A percentile compares a stretch with the other conserved stretches of the same genome.
phyloP scores from a whole-genome alignment of 1,140 invertebrate species.

The Cydia amplana region DNA sequence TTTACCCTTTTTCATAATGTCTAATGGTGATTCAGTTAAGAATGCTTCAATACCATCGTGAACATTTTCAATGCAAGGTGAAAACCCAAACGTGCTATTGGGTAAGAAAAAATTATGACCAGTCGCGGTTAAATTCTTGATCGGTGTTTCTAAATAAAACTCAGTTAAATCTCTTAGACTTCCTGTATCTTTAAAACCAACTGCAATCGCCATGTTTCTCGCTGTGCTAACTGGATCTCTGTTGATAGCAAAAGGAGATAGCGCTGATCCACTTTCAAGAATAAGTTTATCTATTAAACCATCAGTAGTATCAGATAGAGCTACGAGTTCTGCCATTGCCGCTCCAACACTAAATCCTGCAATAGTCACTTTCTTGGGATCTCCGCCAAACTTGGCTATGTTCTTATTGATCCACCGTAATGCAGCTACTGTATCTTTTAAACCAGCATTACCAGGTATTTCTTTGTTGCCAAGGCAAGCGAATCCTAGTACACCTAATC shows the following conservation, averaged over 20 bases:
- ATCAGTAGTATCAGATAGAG: slow-evolving; percentile 56
- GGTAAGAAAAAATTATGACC: slow-evolving; percentile 67
- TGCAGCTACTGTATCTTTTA: slow-evolving; percentile 81
- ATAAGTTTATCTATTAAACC: slow-evolving; percentile 67
- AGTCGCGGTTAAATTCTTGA: slow-evolving; percentile 45
- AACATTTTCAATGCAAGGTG: slow-evolving; percentile 67
- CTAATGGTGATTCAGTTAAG: slow-evolving; percentile 62
- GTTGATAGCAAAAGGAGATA: slow-evolving; percentile 66
- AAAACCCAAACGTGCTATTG: slow-evolving; percentile 70
- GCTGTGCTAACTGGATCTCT: slow-evolving; percentile 65
- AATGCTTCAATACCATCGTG: slow-evolving; percentile 57
- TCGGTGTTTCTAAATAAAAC: slow-evolving; percentile 61
- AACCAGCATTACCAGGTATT: slow-evolving; percentile 82
- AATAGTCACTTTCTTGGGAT: slow-evolving; percentile 82
- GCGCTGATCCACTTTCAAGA: slow-evolving; percentile 69
- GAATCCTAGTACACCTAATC: slow-evolving; percentile 78
- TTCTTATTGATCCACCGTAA: slow-evolving; percentile 81
- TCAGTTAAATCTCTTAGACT: slow-evolving; percentile 64
- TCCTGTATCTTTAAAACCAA: slow-evolving; percentile 61
- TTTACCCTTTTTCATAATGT: slow-evolving; percentile 55
- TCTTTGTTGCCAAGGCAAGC: slow-evolving; percentile 79
- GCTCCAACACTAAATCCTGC: slow-evolving; percentile 81
- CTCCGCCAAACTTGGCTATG: slow-evolving; percentile 83
- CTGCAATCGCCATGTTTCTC: slow-evolving; percentile 59
- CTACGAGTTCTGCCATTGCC: slow-evolving; percentile 64